Evolutionary conservation across 2,888 invertebrate genomes (phyloP).

Genomic region (Ophion costatus): DNA sequence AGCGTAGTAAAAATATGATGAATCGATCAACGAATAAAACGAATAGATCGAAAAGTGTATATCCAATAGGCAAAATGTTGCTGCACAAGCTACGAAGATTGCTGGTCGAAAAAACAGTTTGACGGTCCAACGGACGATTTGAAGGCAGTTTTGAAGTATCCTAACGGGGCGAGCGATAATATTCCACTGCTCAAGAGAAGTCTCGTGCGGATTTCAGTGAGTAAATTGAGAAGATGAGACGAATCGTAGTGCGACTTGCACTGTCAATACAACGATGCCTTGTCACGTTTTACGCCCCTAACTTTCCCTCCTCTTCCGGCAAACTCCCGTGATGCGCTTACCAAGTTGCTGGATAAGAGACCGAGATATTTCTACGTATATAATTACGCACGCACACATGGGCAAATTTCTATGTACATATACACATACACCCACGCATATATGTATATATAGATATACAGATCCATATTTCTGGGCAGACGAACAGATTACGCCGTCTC

Average conservation of each 20-base stretch:
- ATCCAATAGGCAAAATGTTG: not conserved
- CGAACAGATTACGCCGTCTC: constrained; percentile 47
- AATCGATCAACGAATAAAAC: not conserved
- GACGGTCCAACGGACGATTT: not conserved
- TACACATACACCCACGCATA: not conserved
- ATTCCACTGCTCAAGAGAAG: constrained; percentile 15
- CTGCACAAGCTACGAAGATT: not conserved
- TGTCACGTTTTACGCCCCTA: constrained; percentile 31
- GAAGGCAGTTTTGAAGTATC: not conserved
- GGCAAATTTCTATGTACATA: not conserved
- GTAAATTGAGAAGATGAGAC: constrained; percentile 9
- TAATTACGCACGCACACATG: not conserved
- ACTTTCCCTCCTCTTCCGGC: constrained; percentile 46
- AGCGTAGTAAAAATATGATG: not conserved
- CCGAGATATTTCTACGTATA: not conserved
- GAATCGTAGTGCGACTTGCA: not conserved
- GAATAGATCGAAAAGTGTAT: not conserved
- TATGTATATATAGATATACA: constrained; percentile 5
- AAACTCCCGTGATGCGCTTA: constrained; percentile 38
- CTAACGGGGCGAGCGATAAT: constrained; percentile 15
- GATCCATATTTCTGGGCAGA: constrained; percentile 47
- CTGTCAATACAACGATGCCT: constrained; percentile 25
- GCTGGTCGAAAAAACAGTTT: not conserved
- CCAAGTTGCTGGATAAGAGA: constrained; percentile 61
- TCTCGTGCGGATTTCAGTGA: not conserved